These are phyloP conservation scores for Colletes collaris DNA, from an alignment of 2,888 invertebrate species.

Conservation along the genomic window DNA sequence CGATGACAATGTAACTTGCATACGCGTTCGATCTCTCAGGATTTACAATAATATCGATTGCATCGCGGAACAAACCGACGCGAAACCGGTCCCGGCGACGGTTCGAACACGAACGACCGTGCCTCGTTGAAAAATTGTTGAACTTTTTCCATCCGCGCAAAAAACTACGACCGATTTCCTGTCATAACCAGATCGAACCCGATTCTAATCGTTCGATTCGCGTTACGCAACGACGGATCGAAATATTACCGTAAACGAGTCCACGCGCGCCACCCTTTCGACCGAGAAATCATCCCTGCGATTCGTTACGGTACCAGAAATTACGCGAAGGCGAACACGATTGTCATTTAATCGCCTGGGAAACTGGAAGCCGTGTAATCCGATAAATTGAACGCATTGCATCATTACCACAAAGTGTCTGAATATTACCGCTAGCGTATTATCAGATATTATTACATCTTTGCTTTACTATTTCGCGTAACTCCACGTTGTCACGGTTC, in stretches of 20 bases:
- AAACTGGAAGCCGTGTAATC: background rate
- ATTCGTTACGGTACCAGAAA: background rate
- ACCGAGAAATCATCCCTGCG: background rate
- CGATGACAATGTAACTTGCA: too few relatives aligned
- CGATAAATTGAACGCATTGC: slow-evolving; percentile 3
- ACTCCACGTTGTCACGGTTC: too few relatives aligned
- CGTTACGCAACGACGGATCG: slow-evolving; percentile 21
- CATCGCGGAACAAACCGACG: slow-evolving; percentile 19
- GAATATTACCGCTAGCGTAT: background rate
- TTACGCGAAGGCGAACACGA: background rate
- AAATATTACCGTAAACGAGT: background rate
- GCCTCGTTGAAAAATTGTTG: slow-evolving; percentile 1
- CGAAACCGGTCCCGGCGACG: slow-evolving; percentile 19
- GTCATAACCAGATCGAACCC: slow-evolving; percentile 27
- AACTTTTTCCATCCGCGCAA: slow-evolving; percentile 2
- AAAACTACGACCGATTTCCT: slow-evolving; percentile 31
- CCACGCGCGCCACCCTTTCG: background rate
- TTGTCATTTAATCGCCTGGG: slow-evolving; percentile 3
- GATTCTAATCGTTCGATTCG: slow-evolving; percentile 25
- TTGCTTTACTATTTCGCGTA: background rate
- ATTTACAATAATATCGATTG: background rate
- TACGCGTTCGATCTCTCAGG: too few relatives aligned
- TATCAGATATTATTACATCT: background rate
- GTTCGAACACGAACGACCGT: background rate
- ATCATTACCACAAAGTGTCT: background rate